These are phyloP conservation scores for Hirundo rustica DNA, from an alignment of 2,797 vertebrate species.

Conservation along the genomic window DNA sequence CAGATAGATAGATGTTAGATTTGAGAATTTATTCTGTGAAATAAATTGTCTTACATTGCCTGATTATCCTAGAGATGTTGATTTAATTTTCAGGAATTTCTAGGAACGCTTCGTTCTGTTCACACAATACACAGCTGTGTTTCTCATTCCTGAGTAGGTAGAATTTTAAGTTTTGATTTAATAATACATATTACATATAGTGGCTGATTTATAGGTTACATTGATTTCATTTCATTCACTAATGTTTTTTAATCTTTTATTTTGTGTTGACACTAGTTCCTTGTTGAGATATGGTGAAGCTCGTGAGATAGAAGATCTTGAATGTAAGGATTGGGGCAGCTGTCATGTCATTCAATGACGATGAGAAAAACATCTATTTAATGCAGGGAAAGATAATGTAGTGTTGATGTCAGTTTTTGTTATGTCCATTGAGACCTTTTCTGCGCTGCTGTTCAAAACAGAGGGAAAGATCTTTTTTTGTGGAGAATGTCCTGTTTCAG, in stretches of 20 bases:
- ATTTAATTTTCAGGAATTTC: neutral
- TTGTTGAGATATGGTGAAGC: neutral
- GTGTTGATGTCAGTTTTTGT: neutral
- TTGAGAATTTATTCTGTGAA: neutral
- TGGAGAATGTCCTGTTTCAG: neutral
- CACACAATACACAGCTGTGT: neutral
- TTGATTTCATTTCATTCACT: neutral
- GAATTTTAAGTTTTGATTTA: neutral
- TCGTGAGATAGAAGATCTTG: neutral
- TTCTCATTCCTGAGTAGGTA: neutral
- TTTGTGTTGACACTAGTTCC: neutral
- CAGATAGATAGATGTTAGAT: neutral
- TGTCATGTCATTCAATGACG: neutral
- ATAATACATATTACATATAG: neutral
- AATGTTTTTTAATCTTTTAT: neutral
- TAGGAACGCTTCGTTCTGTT: neutral
- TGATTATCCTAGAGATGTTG: neutral
- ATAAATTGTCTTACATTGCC: neutral
- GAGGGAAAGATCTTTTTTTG: neutral
- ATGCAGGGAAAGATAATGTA: neutral
- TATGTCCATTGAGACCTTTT: neutral
- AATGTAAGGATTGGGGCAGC: neutral
- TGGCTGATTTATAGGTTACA: neutral
- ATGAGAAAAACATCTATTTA: neutral
- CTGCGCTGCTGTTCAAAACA: neutral